Base-by-base conservation (phyloP, 53 echinoderm and acorn worm genomes). In the Stichopus horrens region DNA sequence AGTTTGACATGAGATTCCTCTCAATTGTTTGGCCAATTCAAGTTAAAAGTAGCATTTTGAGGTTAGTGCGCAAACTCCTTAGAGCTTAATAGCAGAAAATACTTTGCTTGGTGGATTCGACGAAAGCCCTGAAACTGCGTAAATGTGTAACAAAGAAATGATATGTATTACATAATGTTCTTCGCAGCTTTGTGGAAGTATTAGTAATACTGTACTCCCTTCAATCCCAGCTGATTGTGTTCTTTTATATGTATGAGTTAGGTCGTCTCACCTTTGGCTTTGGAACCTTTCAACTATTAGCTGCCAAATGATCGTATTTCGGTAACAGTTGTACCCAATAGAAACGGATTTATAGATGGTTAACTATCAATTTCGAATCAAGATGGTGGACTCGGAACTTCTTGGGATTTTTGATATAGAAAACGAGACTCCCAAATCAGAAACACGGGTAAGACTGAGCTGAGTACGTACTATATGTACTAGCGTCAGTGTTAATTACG, bases 401-500 rank as follows among this genome's bases (percentile, higher is more conserved):
- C 85, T 65, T 67, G 85, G 85, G 85, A 65, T 85, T 37, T 85
- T 65, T 23, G 85, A 65, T 63, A 85, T 85, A 85, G 85, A 85
- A 85, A 85, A 85, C 67, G 85, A 85, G 59, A 85, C 85, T 85
- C 85, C 85, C 85, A 59, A 63, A 85, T 66, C 85, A 52, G 85
- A 85, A 85, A 85, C 85, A n/a, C 63, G 85, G 85, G 85, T 85
- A 67, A 58, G 85, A 65, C 37, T 59, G 19, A 4, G 71, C 71
- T n/a, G 71, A 13, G 71, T 71, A 71, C 57, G 21, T 10, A 16
- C 85, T 51, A 85, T 37, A 5, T 23, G 23, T 23, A 79, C n/a
- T 4, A 79, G 65, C 79, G n/a, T 71, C n/a, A n/a, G 71, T 16
- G 19, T n/a, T 18, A 63, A 10, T 75, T 23, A 75, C 19, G 77